Percentiles rank a stretch among this genome's conserved stretches.
Conservation (phyloP, 2,888 invertebrate species). For the Alcis repandata region DNA sequence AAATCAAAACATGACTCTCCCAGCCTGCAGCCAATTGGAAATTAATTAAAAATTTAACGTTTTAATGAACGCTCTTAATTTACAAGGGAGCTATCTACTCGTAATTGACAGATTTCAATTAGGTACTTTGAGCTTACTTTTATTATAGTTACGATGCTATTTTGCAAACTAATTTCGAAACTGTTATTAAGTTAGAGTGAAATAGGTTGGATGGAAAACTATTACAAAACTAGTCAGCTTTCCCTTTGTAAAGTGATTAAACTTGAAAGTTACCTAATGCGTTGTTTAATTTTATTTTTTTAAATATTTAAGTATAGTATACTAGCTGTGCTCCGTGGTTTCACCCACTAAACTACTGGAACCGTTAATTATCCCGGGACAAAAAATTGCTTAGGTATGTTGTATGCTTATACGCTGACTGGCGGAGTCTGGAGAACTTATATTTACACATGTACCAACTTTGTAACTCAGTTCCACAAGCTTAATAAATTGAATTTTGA, state of each 20-base stretch:
- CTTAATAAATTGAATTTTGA: too few relatives aligned
- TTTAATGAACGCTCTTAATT: slow-evolving; percentile 14
- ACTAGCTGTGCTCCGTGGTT: too few relatives aligned
- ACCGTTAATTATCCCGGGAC: too few relatives aligned
- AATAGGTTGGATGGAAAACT: slow-evolving; percentile 4
- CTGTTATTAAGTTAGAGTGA: background rate
- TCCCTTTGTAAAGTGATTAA: background rate
- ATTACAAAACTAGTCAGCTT: background rate
- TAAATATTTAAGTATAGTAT: too few relatives aligned
- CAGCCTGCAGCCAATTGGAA: slow-evolving; percentile 13
- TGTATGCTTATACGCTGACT: too few relatives aligned
- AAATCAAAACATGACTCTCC: slow-evolving; percentile 18
- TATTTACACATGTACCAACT: too few relatives aligned
- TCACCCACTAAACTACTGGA: too few relatives aligned
- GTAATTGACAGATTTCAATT: slow-evolving; percentile 15
- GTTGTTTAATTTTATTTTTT: too few relatives aligned
- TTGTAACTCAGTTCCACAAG: too few relatives aligned
- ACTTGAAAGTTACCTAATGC: background rate
- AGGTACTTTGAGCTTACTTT: slow-evolving; percentile 9
- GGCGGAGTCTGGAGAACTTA: too few relatives aligned
- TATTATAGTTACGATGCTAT: background rate
- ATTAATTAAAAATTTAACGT: slow-evolving; percentile 24
- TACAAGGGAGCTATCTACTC: background rate
- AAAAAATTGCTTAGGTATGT: too few relatives aligned
- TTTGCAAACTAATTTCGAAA: slow-evolving; percentile 7